phyloP scores from a whole-genome alignment of 2,113 vertebrate species.

The Himantopus leucocephalus region DNA sequence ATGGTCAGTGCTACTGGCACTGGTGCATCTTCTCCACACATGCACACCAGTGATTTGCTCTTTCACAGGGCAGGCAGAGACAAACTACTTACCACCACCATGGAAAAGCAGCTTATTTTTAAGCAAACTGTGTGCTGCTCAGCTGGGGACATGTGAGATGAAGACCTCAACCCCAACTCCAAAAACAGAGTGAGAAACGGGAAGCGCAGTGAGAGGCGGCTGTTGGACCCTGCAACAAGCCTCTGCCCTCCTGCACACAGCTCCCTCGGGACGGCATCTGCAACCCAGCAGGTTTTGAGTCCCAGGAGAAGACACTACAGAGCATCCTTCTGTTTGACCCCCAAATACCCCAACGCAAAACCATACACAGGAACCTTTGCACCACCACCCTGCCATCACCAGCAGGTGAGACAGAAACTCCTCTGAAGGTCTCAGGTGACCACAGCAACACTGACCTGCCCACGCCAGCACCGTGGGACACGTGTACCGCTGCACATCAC shows the following conservation, averaged over 20 bases:
- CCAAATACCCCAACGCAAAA: neutral
- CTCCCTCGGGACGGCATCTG: neutral
- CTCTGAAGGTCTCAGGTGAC: too few relatives aligned
- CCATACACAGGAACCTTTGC: neutral
- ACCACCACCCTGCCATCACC: neutral
- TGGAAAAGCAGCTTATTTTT: neutral
- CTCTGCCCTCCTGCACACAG: neutral
- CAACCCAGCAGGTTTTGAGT: neutral
- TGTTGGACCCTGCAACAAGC: neutral
- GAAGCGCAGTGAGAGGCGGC: neutral
- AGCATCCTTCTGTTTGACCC: neutral
- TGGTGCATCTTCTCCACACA: accelerated
- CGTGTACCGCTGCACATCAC: accelerated
- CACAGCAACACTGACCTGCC: too few relatives aligned
- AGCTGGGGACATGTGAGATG: too few relatives aligned
- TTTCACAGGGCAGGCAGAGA: neutral
- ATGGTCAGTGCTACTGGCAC: neutral
- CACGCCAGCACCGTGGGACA: neutral
- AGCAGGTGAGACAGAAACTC: neutral
- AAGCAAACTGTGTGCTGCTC: neutral
- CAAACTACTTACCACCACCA: neutral
- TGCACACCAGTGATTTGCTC: neutral
- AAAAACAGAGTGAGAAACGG: neutral
- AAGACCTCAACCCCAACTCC: neutral
- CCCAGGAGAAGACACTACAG: neutral